A percentile compares a stretch with the other conserved stretches of the same genome.
Evolutionary conservation across 2,888 invertebrate species (phyloP).

Genomic region (Operophtera brumata): DNA sequence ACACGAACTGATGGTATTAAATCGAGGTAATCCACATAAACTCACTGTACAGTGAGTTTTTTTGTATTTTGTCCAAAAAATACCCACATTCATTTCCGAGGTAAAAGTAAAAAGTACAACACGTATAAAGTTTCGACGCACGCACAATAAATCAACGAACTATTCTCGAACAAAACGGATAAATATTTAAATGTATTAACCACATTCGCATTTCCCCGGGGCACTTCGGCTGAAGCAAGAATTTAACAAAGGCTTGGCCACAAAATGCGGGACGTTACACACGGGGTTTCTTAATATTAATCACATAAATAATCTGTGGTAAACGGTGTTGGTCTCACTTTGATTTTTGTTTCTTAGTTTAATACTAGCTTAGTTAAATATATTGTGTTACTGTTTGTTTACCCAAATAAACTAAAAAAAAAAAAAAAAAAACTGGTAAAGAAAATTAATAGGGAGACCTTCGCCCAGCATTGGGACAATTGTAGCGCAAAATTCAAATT

Average conservation of each 20-base stretch:
- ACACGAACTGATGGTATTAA: neutral
- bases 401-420: no score
- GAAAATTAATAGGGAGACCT: no score
- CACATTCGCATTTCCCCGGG: slow-evolving; percentile 20
- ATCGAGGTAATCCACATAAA: slow-evolving; percentile 1
- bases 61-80: slow-evolving; percentile 1
- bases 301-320: neutral
- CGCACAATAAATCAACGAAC: slow-evolving; percentile 16
- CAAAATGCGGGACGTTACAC: neutral
- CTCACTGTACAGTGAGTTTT: slow-evolving; percentile 2
- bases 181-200: slow-evolving; percentile 29
- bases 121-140: slow-evolving; percentile 5
- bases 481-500: no score
- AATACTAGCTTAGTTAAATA: no score
- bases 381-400: no score
- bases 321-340: no score
- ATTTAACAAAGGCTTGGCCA: slow-evolving; percentile 1
- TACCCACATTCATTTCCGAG: neutral
- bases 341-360: no score
- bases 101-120: slow-evolving; percentile 7
- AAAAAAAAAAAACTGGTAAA: no score
- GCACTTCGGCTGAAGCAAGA: slow-evolving; percentile 4
- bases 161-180: slow-evolving; percentile 17
- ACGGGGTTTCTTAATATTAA: neutral
- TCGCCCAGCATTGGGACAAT: no score